These are phyloP conservation scores for Synergus itoensis DNA, from an alignment of 2,888 invertebrate species.

Conservation along the genomic window DNA sequence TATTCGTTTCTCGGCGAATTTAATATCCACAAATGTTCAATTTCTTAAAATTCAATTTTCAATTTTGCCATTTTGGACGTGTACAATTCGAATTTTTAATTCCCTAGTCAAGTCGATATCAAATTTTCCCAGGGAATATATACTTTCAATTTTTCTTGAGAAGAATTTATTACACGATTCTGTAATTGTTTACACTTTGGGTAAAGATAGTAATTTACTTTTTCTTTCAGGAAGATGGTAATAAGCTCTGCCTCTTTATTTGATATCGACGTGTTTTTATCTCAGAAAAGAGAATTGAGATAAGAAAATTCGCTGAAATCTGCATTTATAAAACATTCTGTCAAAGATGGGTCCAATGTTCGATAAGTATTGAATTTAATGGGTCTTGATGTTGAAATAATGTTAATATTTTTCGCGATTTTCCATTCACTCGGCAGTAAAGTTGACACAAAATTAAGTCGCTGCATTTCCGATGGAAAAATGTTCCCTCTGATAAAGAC, in stretches of 20 bases:
- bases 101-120: too few relatives aligned
- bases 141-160: not conserved
- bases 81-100: not conserved
- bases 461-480: not conserved
- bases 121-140: not conserved
- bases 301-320: slow-evolving; percentile 25
- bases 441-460: slow-evolving; percentile 1
- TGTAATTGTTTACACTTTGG: not conserved
- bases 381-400: not conserved
- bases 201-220: not conserved
- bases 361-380: slow-evolving; percentile 16
- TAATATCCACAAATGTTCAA: not conserved
- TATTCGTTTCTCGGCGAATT: not conserved
- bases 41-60: not conserved
- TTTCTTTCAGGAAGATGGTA: not conserved
- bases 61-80: not conserved
- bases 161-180: too few relatives aligned
- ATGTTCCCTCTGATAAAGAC: not conserved
- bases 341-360: slow-evolving; percentile 3
- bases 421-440: not conserved
- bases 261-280: slow-evolving; percentile 3
- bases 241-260: not conserved
- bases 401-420: not conserved
- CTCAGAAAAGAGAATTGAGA: slow-evolving; percentile 22
- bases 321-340: slow-evolving; percentile 15